Evolutionary conservation across 2,797 vertebrate species (phyloP).

Genomic region (Dicrostonyx torquatus): DNA sequence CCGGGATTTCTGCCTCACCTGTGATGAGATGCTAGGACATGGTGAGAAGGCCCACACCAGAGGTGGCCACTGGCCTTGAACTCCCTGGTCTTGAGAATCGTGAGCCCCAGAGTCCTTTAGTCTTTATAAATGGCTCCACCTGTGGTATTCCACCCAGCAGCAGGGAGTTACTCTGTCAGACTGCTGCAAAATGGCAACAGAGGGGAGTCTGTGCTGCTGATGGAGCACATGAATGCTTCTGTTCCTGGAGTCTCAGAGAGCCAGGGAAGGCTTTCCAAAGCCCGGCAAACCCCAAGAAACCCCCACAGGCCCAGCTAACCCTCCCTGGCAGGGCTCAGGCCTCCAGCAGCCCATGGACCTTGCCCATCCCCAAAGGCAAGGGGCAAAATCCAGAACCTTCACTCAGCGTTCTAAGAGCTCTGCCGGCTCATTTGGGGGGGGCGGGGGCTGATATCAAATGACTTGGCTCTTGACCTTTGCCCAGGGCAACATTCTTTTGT

Average conservation of each 20-base stretch:
- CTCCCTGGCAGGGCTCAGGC: background rate
- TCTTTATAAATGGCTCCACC: background rate
- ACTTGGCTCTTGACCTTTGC: background rate
- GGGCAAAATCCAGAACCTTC: background rate
- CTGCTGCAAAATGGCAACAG: background rate
- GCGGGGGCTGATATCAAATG: background rate
- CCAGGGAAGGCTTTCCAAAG: background rate
- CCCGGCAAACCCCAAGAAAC: background rate
- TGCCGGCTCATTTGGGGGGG: background rate
- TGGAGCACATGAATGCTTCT: background rate
- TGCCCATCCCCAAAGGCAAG: background rate
- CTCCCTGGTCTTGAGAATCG: background rate
- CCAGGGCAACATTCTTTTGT: background rate
- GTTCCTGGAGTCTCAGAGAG: background rate
- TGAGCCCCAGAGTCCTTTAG: background rate
- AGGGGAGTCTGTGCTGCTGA: background rate
- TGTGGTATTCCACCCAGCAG: background rate
- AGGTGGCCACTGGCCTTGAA: background rate
- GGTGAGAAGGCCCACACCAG: background rate
- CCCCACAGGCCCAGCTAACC: background rate
- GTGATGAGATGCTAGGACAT: background rate
- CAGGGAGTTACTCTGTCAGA: background rate
- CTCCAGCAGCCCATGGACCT: background rate
- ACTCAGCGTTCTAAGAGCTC: background rate
- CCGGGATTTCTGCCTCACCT: background rate